Evolutionary conservation across 2,113 vertebrate species (phyloP).

Genomic region (Sterna hirundo): DNA sequence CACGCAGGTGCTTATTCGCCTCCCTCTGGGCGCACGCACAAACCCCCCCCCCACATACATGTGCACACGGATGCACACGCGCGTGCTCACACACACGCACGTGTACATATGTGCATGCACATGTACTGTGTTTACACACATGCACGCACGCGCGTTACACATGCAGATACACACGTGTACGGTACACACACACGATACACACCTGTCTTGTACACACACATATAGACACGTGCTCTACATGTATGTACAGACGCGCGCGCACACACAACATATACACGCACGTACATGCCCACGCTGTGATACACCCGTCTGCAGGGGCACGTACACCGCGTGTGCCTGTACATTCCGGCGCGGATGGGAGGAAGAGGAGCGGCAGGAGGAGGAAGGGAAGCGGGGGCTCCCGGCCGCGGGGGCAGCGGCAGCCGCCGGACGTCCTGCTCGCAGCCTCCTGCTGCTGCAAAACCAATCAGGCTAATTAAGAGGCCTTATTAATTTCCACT

Average conservation of each 20-base stretch:
- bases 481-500: not conserved
- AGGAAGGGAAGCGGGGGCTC: not conserved
- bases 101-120: too few relatives aligned
- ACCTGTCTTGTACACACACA: too few relatives aligned
- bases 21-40: too few relatives aligned
- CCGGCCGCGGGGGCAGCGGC: not conserved
- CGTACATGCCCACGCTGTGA: fast-evolving
- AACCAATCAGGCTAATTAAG: not conserved
- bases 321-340: fast-evolving
- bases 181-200: not conserved
- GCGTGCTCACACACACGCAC: too few relatives aligned
- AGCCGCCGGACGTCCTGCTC: not conserved
- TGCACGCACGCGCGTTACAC: too few relatives aligned
- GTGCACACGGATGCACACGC: too few relatives aligned
- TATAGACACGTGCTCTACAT: too few relatives aligned
- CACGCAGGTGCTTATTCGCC: not conserved
- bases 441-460: not conserved
- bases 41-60: too few relatives aligned
- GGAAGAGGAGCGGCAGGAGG: not conserved
- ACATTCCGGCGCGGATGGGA: fast-evolving
- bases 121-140: too few relatives aligned
- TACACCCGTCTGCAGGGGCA: not conserved
- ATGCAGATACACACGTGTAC: too few relatives aligned
- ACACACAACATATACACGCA: fast-evolving
- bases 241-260: too few relatives aligned